Percentiles rank a stretch among this genome's conserved stretches.
phyloP scores from a whole-genome alignment of 2,888 invertebrate species.

The Phoronis australis region DNA sequence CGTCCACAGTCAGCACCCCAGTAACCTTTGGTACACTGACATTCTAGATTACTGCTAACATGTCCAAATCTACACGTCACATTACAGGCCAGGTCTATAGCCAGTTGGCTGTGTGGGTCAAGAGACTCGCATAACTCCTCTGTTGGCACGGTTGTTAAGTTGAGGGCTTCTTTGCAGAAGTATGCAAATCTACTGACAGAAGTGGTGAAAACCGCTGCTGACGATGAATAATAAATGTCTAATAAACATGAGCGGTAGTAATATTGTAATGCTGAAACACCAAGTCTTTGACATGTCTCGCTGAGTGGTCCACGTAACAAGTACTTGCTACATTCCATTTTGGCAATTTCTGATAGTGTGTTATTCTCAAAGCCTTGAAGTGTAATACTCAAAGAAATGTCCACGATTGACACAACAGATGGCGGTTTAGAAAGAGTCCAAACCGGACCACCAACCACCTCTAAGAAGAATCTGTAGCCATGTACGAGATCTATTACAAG shows the following conservation, averaged over 20 bases:
- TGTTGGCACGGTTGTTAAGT: slow-evolving; percentile 15
- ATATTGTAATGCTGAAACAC: too few species aligned
- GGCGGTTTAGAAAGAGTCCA: background rate
- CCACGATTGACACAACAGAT: background rate
- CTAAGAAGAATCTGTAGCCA: too few species aligned
- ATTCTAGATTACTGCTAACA: slow-evolving; percentile 7
- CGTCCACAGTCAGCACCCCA: slow-evolving; percentile 20
- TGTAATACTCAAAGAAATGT: background rate
- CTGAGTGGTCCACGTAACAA: too few species aligned
- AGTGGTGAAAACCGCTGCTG: slow-evolving; percentile 9
- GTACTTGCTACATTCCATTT: background rate
- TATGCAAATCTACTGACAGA: slow-evolving; percentile 4
- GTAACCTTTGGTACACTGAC: slow-evolving; percentile 19
- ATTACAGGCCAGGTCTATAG: slow-evolving; percentile 11
- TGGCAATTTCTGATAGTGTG: background rate
- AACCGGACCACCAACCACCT: background rate
- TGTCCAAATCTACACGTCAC: slow-evolving; percentile 22
- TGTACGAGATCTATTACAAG: slow-evolving; percentile 9
- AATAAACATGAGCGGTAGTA: background rate
- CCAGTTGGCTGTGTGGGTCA: slow-evolving; percentile 12
- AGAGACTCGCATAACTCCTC: slow-evolving; percentile 15
- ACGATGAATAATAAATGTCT: background rate
- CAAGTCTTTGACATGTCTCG: too few species aligned
- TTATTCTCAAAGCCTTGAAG: background rate
- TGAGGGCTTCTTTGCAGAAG: slow-evolving; percentile 15